Evolutionary conservation across 2,888 invertebrate genomes (phyloP), one percentile per base, ranked within the genome.

Genomic region (Temnothorax unifasciatus): DNA sequence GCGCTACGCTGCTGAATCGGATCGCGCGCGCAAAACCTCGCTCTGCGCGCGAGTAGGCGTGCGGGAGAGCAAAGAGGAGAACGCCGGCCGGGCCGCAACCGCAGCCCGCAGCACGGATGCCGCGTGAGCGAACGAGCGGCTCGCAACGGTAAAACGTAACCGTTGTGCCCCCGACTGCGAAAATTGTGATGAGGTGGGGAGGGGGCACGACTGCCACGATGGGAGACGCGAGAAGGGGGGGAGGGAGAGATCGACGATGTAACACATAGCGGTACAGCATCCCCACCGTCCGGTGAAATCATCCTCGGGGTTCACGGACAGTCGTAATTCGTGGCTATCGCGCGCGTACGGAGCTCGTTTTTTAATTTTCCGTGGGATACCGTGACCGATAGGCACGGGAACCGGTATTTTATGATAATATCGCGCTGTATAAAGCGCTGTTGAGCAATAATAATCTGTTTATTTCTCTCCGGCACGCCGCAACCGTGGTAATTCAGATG

Each of bases 181-280:
- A 90, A 87, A 77, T 64, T 74, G 76, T 68, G 83, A 82, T 82
- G 88, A 85, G 74, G 76, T 84, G 87, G 85, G 85, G 84, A 85
- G 83, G 86, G 29, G 29, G 83, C 84, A 79, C 74, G 79, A 81
- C 47, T 75, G 59, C 59, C 59, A 66, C 18, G 75, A 63, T 52
- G 59, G 76, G 50, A 54, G 52, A 25, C 47, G 75, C 13, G 61
- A 75, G 74, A 44, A 54, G 15, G 57, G 59, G 29, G 29, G 29
- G 3, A 3, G 3, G 57, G 57, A 63, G 63, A 76, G 87, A 82
- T 85, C 85, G 86, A 77, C 89, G 90, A 92, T 91, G 93, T 93
- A 93, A 93, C 93, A 93, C 89, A 90, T 94, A 94, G 93, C 93
- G 93, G 94, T 94, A 93, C 91, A 91, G 86, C 89, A 87, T 92